Evolutionary conservation across 2,797 vertebrate species (phyloP).

Genomic region (Liasis olivaceus): DNA sequence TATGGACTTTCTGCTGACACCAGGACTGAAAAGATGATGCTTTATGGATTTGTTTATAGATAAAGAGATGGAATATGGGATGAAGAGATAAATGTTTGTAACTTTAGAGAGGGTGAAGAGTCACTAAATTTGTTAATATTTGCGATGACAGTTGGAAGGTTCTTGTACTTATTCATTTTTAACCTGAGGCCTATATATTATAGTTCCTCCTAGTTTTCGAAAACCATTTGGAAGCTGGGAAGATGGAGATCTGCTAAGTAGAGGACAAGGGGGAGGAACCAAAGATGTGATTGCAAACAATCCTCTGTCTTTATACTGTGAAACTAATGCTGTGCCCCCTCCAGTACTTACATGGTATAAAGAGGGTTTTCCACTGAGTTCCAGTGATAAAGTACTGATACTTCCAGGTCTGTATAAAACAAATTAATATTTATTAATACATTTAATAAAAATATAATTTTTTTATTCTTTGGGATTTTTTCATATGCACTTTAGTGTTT

Average conservation of each 20-base stretch:
- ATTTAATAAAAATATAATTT: not conserved
- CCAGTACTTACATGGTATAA: conserved; percentile 95
- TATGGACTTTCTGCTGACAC: not conserved
- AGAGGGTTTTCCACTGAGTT: conserved; percentile 82
- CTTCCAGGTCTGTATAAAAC: conserved; percentile 81
- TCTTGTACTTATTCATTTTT: not conserved
- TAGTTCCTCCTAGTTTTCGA: conserved; percentile 93
- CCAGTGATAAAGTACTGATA: conserved; percentile 86
- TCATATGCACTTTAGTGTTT: not conserved
- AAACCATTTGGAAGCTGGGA: conserved; percentile 76
- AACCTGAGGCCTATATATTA: not conserved
- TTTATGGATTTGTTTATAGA: too few relatives aligned
- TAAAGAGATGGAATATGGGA: too few relatives aligned
- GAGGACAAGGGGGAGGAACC: conserved; percentile 60
- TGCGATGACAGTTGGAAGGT: not conserved
- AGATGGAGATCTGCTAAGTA: conserved; percentile 66
- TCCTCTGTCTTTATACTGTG: conserved; percentile 92
- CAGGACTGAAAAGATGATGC: too few relatives aligned
- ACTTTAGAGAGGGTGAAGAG: not conserved
- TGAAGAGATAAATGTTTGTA: too few relatives aligned
- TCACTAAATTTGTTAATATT: not conserved
- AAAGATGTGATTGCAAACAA: conserved; percentile 92
- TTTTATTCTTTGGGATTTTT: not conserved
- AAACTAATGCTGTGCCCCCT: conserved; percentile 92
- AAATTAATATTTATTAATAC: not conserved